Percentiles rank a stretch among this genome's conserved stretches.
These are phyloP conservation scores for Ischnura elegans DNA, from an alignment of 2,888 invertebrate species.

Conservation along the genomic window DNA sequence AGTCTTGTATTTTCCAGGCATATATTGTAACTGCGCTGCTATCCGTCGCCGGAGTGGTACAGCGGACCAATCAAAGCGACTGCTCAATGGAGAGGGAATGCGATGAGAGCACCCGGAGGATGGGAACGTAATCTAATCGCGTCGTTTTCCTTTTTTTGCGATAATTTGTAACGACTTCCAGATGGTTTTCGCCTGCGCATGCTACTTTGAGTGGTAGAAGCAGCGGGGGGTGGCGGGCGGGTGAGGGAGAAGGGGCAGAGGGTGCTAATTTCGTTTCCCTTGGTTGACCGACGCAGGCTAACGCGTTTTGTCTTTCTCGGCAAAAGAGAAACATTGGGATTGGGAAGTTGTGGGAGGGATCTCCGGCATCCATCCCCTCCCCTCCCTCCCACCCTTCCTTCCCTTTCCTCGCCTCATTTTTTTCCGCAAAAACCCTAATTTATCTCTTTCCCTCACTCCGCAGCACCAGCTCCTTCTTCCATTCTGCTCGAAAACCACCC, in stretches of 20 bases:
- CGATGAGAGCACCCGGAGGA: neutral
- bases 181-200: neutral
- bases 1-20: no score
- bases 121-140: neutral
- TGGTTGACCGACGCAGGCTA: neutral
- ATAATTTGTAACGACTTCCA: neutral
- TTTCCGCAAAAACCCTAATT: neutral
- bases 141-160: neutral
- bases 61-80: neutral
- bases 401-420: slow-evolving; percentile 16
- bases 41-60: no score
- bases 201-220: neutral
- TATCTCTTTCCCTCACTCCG: neutral
- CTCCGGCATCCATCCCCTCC: slow-evolving; percentile 1
- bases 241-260: neutral
- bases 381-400: neutral
- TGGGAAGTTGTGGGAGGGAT: neutral
- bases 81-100: neutral
- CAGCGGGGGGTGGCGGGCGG: neutral
- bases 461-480: neutral
- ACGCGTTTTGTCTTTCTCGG: slow-evolving; percentile 16
- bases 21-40: no score
- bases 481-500: neutral
- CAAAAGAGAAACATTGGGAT: neutral
- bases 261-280: slow-evolving; percentile 2